Evolutionary conservation across 2,797 vertebrate genomes (phyloP).

Genomic region (Petrocephalus sullivani): DNA sequence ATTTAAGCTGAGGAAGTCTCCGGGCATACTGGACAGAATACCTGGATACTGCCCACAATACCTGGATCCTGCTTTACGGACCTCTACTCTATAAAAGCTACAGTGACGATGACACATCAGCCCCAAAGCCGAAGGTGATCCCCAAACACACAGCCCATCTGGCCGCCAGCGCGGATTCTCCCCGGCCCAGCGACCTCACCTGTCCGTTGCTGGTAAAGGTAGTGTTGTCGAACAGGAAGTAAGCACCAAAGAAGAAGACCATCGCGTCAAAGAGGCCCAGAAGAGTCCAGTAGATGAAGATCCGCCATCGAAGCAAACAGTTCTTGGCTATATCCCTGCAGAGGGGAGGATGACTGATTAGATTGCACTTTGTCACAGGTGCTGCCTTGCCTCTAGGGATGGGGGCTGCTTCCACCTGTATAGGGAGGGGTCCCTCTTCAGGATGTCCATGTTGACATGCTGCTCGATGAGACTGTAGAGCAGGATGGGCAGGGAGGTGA

Average conservation of each 20-base stretch:
- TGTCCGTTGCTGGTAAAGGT: slow-evolving; percentile 86
- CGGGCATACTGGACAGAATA: neutral
- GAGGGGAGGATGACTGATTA: neutral
- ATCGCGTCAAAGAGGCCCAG: slow-evolving; percentile 86
- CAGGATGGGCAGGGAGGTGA: slow-evolving; percentile 94
- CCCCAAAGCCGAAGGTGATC: neutral
- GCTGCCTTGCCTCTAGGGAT: neutral
- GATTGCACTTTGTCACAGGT: neutral
- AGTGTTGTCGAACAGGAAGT: slow-evolving; percentile 91
- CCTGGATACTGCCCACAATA: no score
- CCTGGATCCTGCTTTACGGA: neutral
- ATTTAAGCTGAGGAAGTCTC: slow-evolving; percentile 18
- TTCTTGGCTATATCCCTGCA: slow-evolving; percentile 94
- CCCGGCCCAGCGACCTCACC: slow-evolving; percentile 49
- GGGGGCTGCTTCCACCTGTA: slow-evolving; percentile 67
- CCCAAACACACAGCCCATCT: neutral
- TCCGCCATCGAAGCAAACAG: slow-evolving; percentile 80
- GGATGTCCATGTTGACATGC: slow-evolving; percentile 81
- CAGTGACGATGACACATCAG: neutral
- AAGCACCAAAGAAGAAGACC: slow-evolving; percentile 96
- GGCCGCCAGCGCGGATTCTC: neutral
- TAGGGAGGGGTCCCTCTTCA: slow-evolving; percentile 83
- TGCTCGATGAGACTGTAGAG: slow-evolving; percentile 93
- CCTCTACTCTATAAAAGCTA: neutral
- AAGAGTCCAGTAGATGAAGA: slow-evolving; percentile 91